A percentile compares a stretch with the other conserved stretches of the same genome.
Evolutionary conservation across 2,797 vertebrate genomes (phyloP).

Genomic region (Botia kubotai): DNA sequence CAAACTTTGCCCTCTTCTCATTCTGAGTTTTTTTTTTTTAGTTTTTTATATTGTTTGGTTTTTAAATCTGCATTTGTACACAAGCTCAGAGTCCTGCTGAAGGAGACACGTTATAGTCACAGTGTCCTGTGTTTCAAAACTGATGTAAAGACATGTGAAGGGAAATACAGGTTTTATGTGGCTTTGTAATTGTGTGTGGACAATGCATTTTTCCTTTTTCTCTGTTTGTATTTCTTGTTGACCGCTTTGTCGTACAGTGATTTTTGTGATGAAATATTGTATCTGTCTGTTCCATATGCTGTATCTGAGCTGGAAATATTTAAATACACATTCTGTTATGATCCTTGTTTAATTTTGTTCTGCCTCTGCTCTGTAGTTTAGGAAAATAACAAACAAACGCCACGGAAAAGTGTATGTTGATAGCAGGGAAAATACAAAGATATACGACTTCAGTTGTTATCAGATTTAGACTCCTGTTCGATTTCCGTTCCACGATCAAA

Average conservation of each 20-base stretch:
- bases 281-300: conserved; percentile 89
- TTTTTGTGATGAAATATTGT: conserved; percentile 86
- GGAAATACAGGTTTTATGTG: conserved; percentile 50
- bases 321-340: conserved; percentile 89
- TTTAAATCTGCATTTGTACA: conserved; percentile 97
- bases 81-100: conserved; percentile 74
- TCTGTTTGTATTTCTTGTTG: conserved; percentile 71
- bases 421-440: neutral
- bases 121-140: conserved; percentile 43
- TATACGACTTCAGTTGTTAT: neutral
- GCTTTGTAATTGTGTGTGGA: conserved; percentile 74
- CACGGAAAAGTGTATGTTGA: neutral
- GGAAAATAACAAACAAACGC: neutral
- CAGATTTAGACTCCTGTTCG: neutral
- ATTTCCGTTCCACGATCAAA: neutral
- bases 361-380: conserved; percentile 50
- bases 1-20: conserved; percentile 50
- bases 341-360: conserved; percentile 79
- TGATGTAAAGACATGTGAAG: conserved; percentile 48
- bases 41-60: neutral
- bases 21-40: conserved; percentile 59
- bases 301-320: conserved; percentile 88
- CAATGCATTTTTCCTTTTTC: conserved; percentile 66
- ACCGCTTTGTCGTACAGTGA: conserved; percentile 86
- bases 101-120: conserved; percentile 63